Conservation (phyloP, 2,888 invertebrate genomes). For the Didymodactylos carnosus region DNA sequence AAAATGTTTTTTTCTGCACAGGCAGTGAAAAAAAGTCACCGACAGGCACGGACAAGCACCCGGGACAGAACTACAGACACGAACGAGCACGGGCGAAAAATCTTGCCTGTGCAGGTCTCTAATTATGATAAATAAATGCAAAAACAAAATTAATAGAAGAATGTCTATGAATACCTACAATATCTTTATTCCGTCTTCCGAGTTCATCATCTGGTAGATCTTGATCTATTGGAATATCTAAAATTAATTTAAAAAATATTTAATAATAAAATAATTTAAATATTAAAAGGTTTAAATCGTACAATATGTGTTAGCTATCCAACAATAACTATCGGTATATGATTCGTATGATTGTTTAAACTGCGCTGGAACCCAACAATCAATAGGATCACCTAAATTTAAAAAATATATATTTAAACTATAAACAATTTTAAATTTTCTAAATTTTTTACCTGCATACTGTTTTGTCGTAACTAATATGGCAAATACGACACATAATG, state of each 20-base stretch:
- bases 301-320: slow-evolving; percentile 7
- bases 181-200: background rate
- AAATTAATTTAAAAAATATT: background rate
- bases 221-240: slow-evolving; percentile 11
- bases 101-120: no score
- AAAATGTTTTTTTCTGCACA: no score
- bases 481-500: slow-evolving; percentile 10
- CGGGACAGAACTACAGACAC: no score
- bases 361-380: slow-evolving; percentile 7
- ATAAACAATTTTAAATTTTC: background rate
- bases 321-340: slow-evolving; percentile 11
- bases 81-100: no score
- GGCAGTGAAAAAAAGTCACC: no score
- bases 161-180: background rate
- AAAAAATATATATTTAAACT: no score
- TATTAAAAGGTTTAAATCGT: no score
- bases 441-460: slow-evolving; percentile 1
- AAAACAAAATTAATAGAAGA: background rate
- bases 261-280: background rate
- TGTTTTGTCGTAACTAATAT: slow-evolving; percentile 10
- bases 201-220: background rate
- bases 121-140: background rate
- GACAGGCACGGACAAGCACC: no score
- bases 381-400: background rate
- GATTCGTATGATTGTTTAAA: slow-evolving; percentile 8